Evolutionary conservation across 2,888 invertebrate species (phyloP).

Genomic region (Aplocera efformata): DNA sequence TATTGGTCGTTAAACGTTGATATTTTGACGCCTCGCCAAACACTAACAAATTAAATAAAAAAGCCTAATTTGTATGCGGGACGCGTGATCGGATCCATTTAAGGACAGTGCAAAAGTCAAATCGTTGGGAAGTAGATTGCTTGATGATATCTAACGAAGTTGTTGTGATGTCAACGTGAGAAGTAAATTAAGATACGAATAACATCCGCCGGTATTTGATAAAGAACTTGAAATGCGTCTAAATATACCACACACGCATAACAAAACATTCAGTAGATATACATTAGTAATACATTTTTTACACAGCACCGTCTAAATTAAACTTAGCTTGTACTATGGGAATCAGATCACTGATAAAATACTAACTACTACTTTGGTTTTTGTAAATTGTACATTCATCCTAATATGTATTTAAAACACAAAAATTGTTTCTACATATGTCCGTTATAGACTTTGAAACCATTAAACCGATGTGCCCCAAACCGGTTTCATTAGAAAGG

Average conservation of each 20-base stretch:
- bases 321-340: too few species aligned
- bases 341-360: too few species aligned
- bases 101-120: slow-evolving; percentile 39
- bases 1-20: slow-evolving; percentile 43
- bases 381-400: too few species aligned
- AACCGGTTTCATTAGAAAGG: too few species aligned
- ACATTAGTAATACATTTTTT: too few species aligned
- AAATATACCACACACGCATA: not conserved
- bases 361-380: too few species aligned
- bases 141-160: slow-evolving; percentile 25
- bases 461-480: too few species aligned
- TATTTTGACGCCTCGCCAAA: slow-evolving; percentile 68
- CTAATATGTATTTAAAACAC: too few species aligned
- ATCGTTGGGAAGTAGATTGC: slow-evolving; percentile 34
- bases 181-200: slow-evolving; percentile 15
- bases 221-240: slow-evolving; percentile 3
- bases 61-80: slow-evolving; percentile 62
- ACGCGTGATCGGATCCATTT: slow-evolving; percentile 48
- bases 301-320: too few species aligned
- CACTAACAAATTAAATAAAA: slow-evolving; percentile 69
- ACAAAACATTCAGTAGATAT: too few species aligned
- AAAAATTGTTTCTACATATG: too few species aligned
- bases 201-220: slow-evolving; percentile 12
- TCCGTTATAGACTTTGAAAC: too few species aligned
- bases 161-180: slow-evolving; percentile 20